Evolutionary conservation across 2,797 vertebrate genomes (phyloP), one percentile per base, ranked within the genome.

Genomic region (Artibeus jamaicensis): DNA sequence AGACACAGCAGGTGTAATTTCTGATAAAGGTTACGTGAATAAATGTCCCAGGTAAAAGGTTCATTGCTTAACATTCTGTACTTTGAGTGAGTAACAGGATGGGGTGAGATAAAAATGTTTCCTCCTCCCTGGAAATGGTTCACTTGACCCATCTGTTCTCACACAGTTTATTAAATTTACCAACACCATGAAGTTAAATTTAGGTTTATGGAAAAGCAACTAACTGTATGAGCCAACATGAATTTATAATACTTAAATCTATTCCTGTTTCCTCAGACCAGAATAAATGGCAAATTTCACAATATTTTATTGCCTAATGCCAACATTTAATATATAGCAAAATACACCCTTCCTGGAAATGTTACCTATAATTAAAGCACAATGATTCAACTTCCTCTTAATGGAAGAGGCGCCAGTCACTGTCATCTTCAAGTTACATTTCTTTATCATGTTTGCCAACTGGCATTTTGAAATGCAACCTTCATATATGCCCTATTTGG

Each of bases 151-250:
- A 86, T 89, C 55, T 86, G 86, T 96, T 88, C 57, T 92, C 68
- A 44, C 46, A 53, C 3, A 68, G 78, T 67, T 97, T 96, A 95
- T 95, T 95, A 93, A 91, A 89, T 94, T 96, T 96, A 81, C 86
- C 55, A 85, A 92, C 83, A 90, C 65, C 37, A 21, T 77, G 19
- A 87, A 62, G 34, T 92, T 92, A 93, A 92, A 92, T 94, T 94
- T 94, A 83, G 86, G 57, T 88, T 91, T 70, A 83, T 88, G 62
- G 70, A 24, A 93, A 95, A 62, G 44, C 42, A 96, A 79, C 44
- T 86, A 96, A 79, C 44, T 86, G 42, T 44, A 79, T 42, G 9
- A 84, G 10, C 59, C 77, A 88, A 88, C 14, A 74, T 88, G 48
- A 92, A 94, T 89, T 92, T 91, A 89, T 79, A 86, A 92, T 92